A percentile compares a stretch with the other conserved stretches of the same genome.
phyloP scores from a whole-genome alignment of 2,113 vertebrate species.

The Brachypodius melanocephalos region DNA sequence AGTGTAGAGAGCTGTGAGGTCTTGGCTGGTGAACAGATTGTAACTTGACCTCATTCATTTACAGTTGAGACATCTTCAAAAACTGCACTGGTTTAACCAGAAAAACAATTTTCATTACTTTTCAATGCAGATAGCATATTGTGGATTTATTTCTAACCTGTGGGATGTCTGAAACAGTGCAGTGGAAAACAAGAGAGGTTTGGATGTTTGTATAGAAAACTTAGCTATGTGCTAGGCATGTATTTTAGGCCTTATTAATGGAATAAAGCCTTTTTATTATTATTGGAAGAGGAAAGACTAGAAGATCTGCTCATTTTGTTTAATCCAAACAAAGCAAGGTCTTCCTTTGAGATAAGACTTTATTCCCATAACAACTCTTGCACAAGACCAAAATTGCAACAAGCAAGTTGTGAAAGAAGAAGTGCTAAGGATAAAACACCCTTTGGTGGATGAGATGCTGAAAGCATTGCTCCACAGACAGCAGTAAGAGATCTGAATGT shows the following conservation, averaged over 20 bases:
- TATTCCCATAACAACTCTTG: neutral
- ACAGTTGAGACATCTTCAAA: neutral
- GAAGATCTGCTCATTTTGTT: neutral
- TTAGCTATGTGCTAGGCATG: neutral
- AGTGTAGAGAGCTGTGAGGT: neutral
- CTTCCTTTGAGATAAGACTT: neutral
- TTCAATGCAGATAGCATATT: fast-evolving
- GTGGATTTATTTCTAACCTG: neutral
- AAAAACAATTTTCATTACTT: neutral
- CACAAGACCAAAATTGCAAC: neutral
- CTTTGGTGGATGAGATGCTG: neutral
- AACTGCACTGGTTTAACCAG: neutral
- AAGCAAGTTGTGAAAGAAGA: neutral
- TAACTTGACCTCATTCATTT: neutral
- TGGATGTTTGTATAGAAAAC: neutral
- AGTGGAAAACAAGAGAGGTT: neutral
- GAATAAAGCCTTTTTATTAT: neutral
- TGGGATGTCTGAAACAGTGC: neutral
- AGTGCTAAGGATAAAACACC: neutral
- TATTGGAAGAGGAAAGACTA: neutral
- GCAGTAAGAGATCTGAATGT: neutral
- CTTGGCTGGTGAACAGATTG: neutral
- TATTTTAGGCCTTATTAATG: neutral
- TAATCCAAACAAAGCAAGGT: neutral
- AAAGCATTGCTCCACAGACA: neutral